phyloP scores from a whole-genome alignment of 2,888 invertebrate species.

The Lasius fuliginosus region DNA sequence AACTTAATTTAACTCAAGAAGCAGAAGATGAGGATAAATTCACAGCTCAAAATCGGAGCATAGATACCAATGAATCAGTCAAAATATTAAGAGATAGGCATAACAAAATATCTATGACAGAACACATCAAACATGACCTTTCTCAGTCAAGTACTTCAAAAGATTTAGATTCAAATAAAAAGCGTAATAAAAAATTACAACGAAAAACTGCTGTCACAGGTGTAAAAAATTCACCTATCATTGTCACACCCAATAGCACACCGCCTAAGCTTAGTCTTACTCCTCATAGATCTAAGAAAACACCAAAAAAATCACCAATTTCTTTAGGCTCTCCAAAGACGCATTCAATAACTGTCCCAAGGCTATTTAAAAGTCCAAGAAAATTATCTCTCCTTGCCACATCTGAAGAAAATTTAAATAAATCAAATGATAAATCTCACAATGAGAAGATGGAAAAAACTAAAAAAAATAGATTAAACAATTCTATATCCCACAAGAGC shows the following conservation, averaged over 20 bases:
- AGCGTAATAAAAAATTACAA: not conserved
- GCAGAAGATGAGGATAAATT: not conserved
- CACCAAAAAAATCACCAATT: conserved; percentile 78
- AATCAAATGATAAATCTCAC: not conserved
- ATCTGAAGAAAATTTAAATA: conserved; percentile 42
- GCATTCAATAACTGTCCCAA: conserved; percentile 67
- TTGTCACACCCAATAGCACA: conserved; percentile 77
- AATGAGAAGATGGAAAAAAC: not conserved
- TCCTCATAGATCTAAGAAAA: conserved; percentile 78
- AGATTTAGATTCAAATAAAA: not conserved
- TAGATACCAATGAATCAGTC: not conserved
- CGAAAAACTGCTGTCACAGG: not conserved
- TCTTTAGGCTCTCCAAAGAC: conserved; percentile 79
- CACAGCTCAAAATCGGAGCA: not conserved
- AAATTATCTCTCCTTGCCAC: conserved; percentile 71
- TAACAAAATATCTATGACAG: not conserved
- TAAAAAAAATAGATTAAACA: not conserved
- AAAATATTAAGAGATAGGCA: not conserved
- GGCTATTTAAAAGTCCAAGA: conserved; percentile 75
- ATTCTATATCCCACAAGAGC: not conserved
- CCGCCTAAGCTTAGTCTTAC: conserved; percentile 76
- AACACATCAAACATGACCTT: too few relatives aligned
- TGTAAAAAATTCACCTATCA: not conserved
- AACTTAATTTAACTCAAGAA: not conserved
- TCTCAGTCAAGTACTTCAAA: not conserved